These are phyloP conservation scores for Ceyx erithaca DNA, from an alignment of 2,797 vertebrate genomes.

Conservation along the genomic window DNA sequence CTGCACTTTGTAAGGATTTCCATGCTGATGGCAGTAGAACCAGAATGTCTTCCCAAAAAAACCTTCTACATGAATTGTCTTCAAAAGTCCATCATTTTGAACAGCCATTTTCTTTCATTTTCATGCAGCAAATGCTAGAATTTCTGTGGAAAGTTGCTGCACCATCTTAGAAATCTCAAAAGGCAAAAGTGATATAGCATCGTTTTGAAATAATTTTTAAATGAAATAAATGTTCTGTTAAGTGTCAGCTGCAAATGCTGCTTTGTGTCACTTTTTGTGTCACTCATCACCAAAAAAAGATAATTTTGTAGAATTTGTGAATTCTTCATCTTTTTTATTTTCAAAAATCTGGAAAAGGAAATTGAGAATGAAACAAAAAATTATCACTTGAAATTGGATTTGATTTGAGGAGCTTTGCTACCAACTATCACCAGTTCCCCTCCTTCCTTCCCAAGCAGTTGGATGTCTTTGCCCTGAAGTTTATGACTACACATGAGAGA, in stretches of 20 bases:
- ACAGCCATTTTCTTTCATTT: background rate
- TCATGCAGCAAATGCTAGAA: background rate
- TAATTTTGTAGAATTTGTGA: background rate
- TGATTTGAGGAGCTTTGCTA: background rate
- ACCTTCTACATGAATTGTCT: background rate
- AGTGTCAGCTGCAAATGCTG: background rate
- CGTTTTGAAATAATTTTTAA: background rate
- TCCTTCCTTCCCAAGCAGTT: background rate
- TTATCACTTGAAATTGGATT: background rate
- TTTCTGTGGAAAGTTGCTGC: background rate
- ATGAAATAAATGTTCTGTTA: background rate
- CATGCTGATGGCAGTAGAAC: background rate
- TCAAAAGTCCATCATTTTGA: rapidly evolving
- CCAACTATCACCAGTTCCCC: background rate
- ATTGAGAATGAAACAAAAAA: background rate
- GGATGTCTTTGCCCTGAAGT: background rate
- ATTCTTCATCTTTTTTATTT: background rate
- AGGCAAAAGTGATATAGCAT: background rate
- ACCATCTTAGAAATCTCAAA: background rate
- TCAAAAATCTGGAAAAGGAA: background rate
- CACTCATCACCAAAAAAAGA: background rate
- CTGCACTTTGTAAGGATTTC: background rate
- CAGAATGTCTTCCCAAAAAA: background rate
- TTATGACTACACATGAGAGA: background rate
- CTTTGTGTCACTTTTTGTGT: background rate